Conservation (phyloP, 2,888 invertebrate species). For the Leptopterna dolabrata region DNA sequence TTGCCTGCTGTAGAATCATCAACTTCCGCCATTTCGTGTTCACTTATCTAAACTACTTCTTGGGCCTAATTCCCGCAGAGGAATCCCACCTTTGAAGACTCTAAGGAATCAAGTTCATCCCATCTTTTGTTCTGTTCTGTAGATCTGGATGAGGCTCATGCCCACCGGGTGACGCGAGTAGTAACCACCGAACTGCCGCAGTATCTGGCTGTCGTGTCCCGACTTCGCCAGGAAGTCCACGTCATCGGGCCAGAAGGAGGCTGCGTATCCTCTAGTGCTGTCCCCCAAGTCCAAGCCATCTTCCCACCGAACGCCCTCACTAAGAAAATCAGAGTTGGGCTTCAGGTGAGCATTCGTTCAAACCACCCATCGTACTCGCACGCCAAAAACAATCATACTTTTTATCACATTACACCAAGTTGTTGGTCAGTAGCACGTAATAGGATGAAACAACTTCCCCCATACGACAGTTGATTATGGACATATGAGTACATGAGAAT, state of each 20-base stretch:
- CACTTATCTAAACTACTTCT: no score
- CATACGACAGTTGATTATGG: no score
- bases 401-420: no score
- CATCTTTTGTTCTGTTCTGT: background rate
- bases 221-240: slow-evolving; percentile 96
- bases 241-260: slow-evolving; percentile 98
- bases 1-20: no score
- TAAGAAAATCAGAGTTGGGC: slow-evolving; percentile 98
- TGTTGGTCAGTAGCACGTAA: no score
- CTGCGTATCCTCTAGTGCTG: slow-evolving; percentile 92
- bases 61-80: no score
- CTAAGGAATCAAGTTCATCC: no score
- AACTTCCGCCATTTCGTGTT: background rate
- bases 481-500: no score
- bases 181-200: slow-evolving; percentile 97
- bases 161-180: slow-evolving; percentile 85
- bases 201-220: slow-evolving; percentile 95
- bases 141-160: slow-evolving; percentile 56
- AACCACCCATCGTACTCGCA: no score
- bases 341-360: slow-evolving; percentile 77
- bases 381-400: no score
- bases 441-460: no score
- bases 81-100: no score
- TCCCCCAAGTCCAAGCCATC: slow-evolving; percentile 86
- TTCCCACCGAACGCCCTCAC: slow-evolving; percentile 97